phyloP scores from a whole-genome alignment of 53 echinoderm and acorn worm genomes.

The Arbacia lixula region DNA sequence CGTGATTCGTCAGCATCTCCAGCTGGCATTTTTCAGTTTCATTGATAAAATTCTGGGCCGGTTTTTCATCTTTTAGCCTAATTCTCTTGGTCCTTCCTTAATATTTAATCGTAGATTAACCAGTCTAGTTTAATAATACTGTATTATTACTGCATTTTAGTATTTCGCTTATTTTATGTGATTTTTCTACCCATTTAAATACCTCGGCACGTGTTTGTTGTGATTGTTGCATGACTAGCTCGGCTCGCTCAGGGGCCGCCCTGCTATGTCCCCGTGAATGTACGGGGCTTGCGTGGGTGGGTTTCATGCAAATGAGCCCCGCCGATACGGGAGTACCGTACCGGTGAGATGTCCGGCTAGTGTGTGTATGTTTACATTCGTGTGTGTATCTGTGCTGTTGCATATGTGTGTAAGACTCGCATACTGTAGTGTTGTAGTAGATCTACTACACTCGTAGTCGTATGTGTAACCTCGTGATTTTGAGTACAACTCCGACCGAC shows the following conservation, averaged over 20 bases:
- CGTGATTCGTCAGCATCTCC: not conserved
- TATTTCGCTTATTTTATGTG: conserved; percentile 51
- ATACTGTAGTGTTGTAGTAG: not conserved
- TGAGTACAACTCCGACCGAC: not conserved
- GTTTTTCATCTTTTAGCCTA: not conserved
- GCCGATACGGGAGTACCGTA: not conserved
- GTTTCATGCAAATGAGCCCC: conserved; percentile 54
- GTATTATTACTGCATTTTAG: not conserved
- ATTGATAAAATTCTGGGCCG: conserved; percentile 8
- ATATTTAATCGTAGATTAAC: no score
- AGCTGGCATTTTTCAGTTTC: conserved; percentile 30
- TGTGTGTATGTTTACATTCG: not conserved
- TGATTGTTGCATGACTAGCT: no score
- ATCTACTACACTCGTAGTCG: no score
- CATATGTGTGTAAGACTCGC: not conserved
- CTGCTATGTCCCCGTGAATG: not conserved
- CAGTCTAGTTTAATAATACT: no score
- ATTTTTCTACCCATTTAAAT: conserved; percentile 36
- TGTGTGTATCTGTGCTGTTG: no score
- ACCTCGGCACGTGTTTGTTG: conserved; percentile 57
- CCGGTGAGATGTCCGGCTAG: not conserved
- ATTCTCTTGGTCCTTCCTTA: no score
- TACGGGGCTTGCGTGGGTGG: conserved; percentile 52
- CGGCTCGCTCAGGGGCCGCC: conserved; percentile 34
- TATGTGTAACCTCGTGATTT: no score